Base-by-base conservation (phyloP, 2,888 invertebrate genomes). In the Drosophila meridionalis region DNA sequence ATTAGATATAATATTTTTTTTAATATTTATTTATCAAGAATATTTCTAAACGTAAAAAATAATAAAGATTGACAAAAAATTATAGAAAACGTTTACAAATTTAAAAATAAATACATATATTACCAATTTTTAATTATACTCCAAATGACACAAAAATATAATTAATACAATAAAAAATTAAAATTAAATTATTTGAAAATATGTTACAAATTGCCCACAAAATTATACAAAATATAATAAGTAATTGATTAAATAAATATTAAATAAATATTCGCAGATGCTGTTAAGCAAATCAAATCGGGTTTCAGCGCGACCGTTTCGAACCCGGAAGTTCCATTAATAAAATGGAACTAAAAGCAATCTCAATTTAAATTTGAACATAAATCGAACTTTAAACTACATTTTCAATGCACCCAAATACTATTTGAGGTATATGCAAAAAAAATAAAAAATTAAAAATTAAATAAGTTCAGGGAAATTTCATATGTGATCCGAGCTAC, bases 271-370 rank as follows among this genome's bases (percentile, higher is more conserved):
- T 56, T 42, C 2, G 11, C 30, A n/a, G 40, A 30, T 56, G 56
- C 56, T 42, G 36, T 9, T 20, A n/a, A 32, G 56, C 42, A n/a
- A 42, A 32, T 20, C 56, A 42, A 56, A 56, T 56, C 42, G 42
- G 32, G 42, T 28, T 42, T 20, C 42, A 56, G 56, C 30, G 56
- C 14, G 32, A 32, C 56, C 30, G 42, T 42, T 30, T 30, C 56
- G 11, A 56, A 11, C 42, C 56, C 56, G 56, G 56, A 56, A 56
- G 20, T 32, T 11, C 30, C 28, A 42, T 56, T 40, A 20, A 20
- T 40, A 1, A 38, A 28, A 30, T 40, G 30, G 28, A 38, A 1
- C 28, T 28, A 36, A 38, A 55, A 55, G 28, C 38, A 26, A 55
- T 38, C 28, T 28, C 26, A 38, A 40, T 55, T 36, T 36, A 3